Evolutionary conservation across 2,888 invertebrate genomes (phyloP), one percentile per base, ranked within the genome.

Genomic region (Lochmaea crataegi): DNA sequence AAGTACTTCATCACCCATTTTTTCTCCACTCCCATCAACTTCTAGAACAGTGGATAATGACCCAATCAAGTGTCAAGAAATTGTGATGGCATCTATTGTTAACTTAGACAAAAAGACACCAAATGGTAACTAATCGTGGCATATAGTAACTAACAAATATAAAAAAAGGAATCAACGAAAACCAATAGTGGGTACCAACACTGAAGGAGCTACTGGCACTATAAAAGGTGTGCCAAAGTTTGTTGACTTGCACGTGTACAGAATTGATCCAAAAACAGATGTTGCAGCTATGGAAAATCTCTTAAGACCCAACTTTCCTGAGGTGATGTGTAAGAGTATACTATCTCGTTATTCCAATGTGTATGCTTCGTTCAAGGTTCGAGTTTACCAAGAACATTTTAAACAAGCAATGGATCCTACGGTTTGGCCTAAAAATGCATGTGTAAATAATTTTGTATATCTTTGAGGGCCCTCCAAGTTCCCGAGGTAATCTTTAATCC

Each of bases 401-500:
- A 41, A 61, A n/a, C 58, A 68, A 48, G 61, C 68, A 10, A 68
- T 68, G 61, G 48, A 68, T 48, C 65, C 65, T 26, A 26, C 61
- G 48, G 45, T 67, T 12, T 67, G 67, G 53, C 67, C 56, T 11
- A 57, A 67, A 67, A 67, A 67, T 67, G 67, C 65, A 14, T 61
- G 65, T 22, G 22, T 66, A 16, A 26, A 56, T 38, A 22, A 66
- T 26, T 66, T 66, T 53, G 53, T 66, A 22, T 66, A 66, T 41
- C 66, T 66, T 16, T 32, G 66, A 2, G 22, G 22, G 2, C 22
- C 22, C 22, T 22, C 22, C 22, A 22, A 22, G 22, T 22, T 2
- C 22, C 22, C 1, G 22, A 53, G 41, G 41, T 66, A 41, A 66
- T 56, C 10, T 66, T 32, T 38, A 51, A 66, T 53, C 38, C 66